Base-by-base conservation (phyloP, 2,113 vertebrate genomes). In the Alaudala cheleensis region DNA sequence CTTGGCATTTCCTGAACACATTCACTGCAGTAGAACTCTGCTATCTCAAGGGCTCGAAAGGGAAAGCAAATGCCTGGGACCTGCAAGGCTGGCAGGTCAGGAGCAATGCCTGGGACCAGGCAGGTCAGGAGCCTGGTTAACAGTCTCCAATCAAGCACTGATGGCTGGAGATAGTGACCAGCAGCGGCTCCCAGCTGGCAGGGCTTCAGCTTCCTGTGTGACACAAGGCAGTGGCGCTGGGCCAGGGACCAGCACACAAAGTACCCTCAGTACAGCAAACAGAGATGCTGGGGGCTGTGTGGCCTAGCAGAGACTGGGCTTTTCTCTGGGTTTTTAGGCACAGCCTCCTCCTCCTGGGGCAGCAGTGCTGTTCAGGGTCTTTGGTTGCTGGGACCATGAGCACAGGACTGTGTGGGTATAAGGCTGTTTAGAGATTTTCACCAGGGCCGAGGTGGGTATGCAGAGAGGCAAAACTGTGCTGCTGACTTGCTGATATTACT, bases 251-350 rank as follows among this genome's bases (percentile, higher is more conserved):
- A 77, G 91, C 9, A 13, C 93, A 96, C 90, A 95, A 94, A 93
- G 95, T 93, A 66, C 72, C 90, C 93, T 96, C 95, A 93, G 88
- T 88, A 57, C 49, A 53, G 80, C 72, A 77, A 92, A 94, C 85
- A 88, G 51, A 71, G 80, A 60, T 2, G 10, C 80, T 58, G 79
- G 69, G 72, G 69, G 64, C 83, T 33, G 65, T 26, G 22, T 51
- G 69, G 80, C 42, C 81, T 40, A 57, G 76, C 51, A 37, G 51
- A 73, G 76, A 31, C 49, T 60, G 45, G 28, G 49, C 31, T 73
- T 49, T 78, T 40, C 66, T 70, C 34, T 40, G 45, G 15, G 21
- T 2, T 88, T 90, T 79, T 25, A 47, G 49, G 31, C 29, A 18
- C 19, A 80, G 56, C 37, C 62, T 83, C 60, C 79, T 28, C 3